Evolutionary conservation across 2,113 vertebrate genomes (phyloP).

Genomic region (Pachypanchax playfairii): DNA sequence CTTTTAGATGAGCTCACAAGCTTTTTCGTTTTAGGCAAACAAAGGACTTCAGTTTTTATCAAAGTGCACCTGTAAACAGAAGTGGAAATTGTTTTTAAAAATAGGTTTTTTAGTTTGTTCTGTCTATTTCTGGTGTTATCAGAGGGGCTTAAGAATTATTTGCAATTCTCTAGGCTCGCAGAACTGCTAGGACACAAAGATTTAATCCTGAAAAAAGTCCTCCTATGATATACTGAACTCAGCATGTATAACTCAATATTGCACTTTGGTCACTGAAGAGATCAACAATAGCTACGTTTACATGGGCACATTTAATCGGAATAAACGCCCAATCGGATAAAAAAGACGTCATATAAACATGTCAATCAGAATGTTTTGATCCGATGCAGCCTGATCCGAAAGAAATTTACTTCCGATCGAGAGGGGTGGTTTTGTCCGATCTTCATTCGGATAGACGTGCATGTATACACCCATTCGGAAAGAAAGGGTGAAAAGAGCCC

Average conservation of each 20-base stretch:
- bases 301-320: no score
- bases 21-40: conserved; percentile 8
- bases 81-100: conserved; percentile 13
- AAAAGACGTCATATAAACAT: no score
- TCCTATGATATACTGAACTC: conserved; percentile 15
- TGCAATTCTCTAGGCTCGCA: conserved; percentile 21
- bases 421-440: no score
- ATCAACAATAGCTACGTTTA: no score
- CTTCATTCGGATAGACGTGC: no score
- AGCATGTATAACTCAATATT: conserved; percentile 18
- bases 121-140: conserved; percentile 6
- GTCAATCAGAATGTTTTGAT: no score
- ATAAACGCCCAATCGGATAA: no score
- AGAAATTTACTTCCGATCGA: no score
- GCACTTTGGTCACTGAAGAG: conserved; percentile 4
- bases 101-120: conserved; percentile 14
- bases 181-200: conserved; percentile 25
- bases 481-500: no score
- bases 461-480: no score
- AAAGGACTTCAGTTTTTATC: neutral
- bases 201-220: conserved; percentile 31
- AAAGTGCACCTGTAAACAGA: conserved; percentile 25
- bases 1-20: conserved; percentile 11
- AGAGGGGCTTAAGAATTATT: conserved; percentile 9
- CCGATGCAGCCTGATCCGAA: no score